Percentiles rank a stretch among this genome's conserved stretches.
Evolutionary conservation across 2,797 vertebrate species (phyloP).

Genomic region (Zenarchopterus dispar): DNA sequence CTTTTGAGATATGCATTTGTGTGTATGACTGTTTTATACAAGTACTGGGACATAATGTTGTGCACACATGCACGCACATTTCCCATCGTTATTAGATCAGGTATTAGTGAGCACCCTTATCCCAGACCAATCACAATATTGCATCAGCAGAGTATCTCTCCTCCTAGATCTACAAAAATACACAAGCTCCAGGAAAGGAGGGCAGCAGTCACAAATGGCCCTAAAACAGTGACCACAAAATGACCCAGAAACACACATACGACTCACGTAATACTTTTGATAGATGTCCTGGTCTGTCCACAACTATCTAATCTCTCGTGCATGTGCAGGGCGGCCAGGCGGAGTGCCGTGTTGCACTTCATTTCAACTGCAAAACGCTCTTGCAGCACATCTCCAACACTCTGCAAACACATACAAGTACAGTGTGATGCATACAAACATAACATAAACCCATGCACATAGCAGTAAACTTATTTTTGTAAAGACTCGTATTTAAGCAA

Average conservation of each 20-base stretch:
- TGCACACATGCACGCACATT: neutral
- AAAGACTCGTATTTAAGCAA: neutral
- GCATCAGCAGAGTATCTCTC: conserved; percentile 7
- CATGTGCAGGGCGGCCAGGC: conserved; percentile 95
- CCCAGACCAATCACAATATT: conserved; percentile 39
- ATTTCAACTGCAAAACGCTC: conserved; percentile 97
- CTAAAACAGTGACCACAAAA: conserved; percentile 14
- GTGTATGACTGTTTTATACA: neutral
- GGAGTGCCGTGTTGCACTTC: conserved; percentile 95
- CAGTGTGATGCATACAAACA: conserved; percentile 16
- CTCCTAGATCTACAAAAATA: conserved; percentile 6
- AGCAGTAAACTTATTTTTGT: neutral
- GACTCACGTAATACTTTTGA: conserved; percentile 97
- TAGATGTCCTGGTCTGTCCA: conserved; percentile 91
- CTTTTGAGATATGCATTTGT: neutral
- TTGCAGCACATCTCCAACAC: conserved; percentile 95
- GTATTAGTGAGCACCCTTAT: conserved; percentile 9
- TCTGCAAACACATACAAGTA: conserved; percentile 79
- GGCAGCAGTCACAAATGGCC: neutral
- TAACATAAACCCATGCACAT: conserved; percentile 4
- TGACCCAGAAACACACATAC: conserved; percentile 19
- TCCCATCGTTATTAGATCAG: conserved; percentile 47
- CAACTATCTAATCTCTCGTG: conserved; percentile 93
- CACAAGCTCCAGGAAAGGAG: conserved; percentile 4
- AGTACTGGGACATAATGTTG: neutral